phyloP scores from a whole-genome alignment of 2,113 vertebrate species.

The Abramis brama region DNA sequence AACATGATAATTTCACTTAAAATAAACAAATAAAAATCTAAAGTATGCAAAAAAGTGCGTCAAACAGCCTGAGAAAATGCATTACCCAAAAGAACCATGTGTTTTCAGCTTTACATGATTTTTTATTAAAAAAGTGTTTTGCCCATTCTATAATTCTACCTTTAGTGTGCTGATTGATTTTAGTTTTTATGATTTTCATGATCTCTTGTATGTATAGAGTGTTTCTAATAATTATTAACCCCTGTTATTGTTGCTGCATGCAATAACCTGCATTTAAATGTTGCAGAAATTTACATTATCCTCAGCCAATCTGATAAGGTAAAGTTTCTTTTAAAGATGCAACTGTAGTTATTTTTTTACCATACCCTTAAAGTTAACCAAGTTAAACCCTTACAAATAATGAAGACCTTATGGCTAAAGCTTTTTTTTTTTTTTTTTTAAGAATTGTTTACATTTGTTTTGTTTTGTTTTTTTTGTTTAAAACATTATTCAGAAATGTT shows the following conservation, averaged over 20 bases:
- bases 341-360: neutral
- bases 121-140: conserved; percentile 20
- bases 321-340: neutral
- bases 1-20: neutral
- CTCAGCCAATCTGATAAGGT: neutral
- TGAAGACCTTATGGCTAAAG: neutral
- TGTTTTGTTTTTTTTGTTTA: neutral
- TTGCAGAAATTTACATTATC: neutral
- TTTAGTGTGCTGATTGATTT: neutral
- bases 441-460: neutral
- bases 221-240: conserved; percentile 12
- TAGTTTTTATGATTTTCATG: neutral
- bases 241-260: conserved; percentile 12
- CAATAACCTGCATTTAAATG: conserved; percentile 5
- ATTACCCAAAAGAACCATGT: neutral
- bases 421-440: neutral
- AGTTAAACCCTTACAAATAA: neutral
- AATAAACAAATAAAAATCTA: neutral
- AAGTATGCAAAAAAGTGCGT: conserved; percentile 60
- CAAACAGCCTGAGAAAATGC: conserved; percentile 65
- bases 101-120: conserved; percentile 8
- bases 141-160: neutral
- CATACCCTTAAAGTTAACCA: neutral
- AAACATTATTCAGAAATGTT: neutral
- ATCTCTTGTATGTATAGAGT: neutral